Percentiles rank a stretch among this genome's conserved stretches.
phyloP scores from a whole-genome alignment of 92 coral and sea anemone species.

The Hydrozoanthus gracilis region DNA sequence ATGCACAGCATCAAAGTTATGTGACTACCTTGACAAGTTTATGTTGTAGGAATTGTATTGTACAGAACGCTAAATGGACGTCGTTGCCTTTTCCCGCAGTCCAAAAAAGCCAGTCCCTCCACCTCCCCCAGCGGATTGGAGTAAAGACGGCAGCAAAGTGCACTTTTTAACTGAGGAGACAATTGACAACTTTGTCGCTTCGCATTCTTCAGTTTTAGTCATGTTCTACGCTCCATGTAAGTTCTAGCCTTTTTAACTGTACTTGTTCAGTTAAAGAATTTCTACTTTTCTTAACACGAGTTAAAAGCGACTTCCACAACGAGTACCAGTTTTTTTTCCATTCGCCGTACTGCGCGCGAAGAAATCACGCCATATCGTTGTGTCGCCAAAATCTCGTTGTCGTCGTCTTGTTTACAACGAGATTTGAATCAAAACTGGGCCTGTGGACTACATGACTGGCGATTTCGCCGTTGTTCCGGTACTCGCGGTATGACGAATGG shows the following conservation, averaged over 20 bases:
- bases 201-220: slow-evolving; percentile 80
- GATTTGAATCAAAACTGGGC: no score
- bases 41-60: not conserved
- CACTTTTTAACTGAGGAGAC: slow-evolving; percentile 81
- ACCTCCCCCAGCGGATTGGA: slow-evolving; percentile 96
- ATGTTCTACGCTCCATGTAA: slow-evolving; percentile 94
- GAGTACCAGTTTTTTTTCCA: no score
- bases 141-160: slow-evolving; percentile 87
- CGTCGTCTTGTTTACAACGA: no score
- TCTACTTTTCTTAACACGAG: not conserved
- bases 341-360: no score
- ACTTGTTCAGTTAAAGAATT: not conserved
- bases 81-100: slow-evolving; percentile 37
- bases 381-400: no score
- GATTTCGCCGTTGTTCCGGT: no score
- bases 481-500: no score
- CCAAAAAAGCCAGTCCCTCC: slow-evolving; percentile 88
- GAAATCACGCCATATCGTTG: no score
- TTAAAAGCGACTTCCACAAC: no score
- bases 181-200: slow-evolving; percentile 68
- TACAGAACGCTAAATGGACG: not conserved
- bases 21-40: not conserved
- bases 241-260: slow-evolving; percentile 16
- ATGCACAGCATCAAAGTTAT: no score
- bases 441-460: no score